Evolutionary conservation across 2,797 vertebrate genomes (phyloP), one percentile per base, ranked within the genome.

Genomic region (Buceros bicornis): DNA sequence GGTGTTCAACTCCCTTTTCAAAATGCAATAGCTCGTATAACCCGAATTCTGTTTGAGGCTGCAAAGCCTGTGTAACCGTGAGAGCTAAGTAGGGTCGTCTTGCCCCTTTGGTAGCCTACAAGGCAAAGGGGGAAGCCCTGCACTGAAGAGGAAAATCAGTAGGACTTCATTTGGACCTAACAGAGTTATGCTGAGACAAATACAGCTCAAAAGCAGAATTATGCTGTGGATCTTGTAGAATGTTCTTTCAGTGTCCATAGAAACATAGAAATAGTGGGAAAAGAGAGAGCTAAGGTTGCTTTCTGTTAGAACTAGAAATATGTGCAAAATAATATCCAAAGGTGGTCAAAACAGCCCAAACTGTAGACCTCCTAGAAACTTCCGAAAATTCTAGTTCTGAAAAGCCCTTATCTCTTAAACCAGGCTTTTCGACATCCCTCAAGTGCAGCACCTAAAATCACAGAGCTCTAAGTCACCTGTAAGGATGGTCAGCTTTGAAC

Each of bases 391-490:
- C 8, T 8, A 5, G 3, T 84, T 88, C 22, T 85, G 71, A 71
- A 76, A 89, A 61, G 42, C 53, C 1, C 6, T 90, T 79, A 51
- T 92, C 62, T 84, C 67, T 76, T 78, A 87, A 82, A 40, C 26
- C 71, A 58, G n/a, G 21, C 80, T 84, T 83, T 91, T 82, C 73
- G 77, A 8, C 60, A 57, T 76, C 73, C 26, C 7, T 70, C 8
- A 58, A 78, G 57, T 58, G 0, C 0, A 81, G 40, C 72, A 64
- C 69, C 48, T 81, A 7, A 72, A 83, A n/a, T 37, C 42, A 16
- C 0, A 0, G 48, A 31, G 42, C n/a, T 82, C 26, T 12, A 40
- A 31, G 45, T 21, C 1, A 6, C 40, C 56, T 15, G 19, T 45
- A 20, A 31, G 62, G 48, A 13, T 47, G 35, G 60, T 64, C 93